phyloP scores from a whole-genome alignment of 2,113 vertebrate genomes.

The Psittacula cyanocephala region DNA sequence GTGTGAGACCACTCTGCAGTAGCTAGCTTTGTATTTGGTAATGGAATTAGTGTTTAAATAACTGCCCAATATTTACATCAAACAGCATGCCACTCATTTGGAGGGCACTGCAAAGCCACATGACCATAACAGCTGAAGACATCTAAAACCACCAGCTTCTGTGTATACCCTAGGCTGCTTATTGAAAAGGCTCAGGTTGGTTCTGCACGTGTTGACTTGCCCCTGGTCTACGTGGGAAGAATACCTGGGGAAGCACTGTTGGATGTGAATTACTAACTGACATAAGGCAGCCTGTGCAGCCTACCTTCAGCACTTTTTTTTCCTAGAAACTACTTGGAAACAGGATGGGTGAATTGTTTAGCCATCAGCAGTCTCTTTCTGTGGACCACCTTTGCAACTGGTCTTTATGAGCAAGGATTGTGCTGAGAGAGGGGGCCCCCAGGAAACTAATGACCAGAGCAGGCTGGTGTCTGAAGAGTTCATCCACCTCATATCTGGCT shows the following conservation, averaged over 20 bases:
- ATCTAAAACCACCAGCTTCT: not conserved
- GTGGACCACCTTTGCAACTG: not conserved
- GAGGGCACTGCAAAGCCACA: not conserved
- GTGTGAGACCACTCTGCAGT: not conserved
- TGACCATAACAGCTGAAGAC: not conserved
- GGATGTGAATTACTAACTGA: not conserved
- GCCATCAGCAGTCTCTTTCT: not conserved
- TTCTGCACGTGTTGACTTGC: not conserved
- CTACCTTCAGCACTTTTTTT: not conserved
- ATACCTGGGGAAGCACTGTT: not conserved
- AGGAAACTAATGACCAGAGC: not conserved
- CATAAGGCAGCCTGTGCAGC: not conserved
- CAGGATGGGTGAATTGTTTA: not conserved
- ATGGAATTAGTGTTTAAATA: not conserved
- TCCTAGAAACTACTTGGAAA: not conserved
- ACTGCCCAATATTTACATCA: not conserved
- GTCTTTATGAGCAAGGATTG: not conserved
- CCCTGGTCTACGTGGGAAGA: rapidly evolving
- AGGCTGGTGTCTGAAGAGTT: not conserved
- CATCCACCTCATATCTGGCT: not conserved
- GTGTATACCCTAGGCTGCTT: not conserved
- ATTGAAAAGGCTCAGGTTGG: not conserved
- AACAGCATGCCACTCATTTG: not conserved
- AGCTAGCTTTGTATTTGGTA: not conserved
- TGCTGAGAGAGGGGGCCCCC: not conserved